Percentiles rank a stretch among this genome's conserved stretches.
Evolutionary conservation across 2,888 invertebrate genomes (phyloP).

Genomic region (Orchestes rusci): DNA sequence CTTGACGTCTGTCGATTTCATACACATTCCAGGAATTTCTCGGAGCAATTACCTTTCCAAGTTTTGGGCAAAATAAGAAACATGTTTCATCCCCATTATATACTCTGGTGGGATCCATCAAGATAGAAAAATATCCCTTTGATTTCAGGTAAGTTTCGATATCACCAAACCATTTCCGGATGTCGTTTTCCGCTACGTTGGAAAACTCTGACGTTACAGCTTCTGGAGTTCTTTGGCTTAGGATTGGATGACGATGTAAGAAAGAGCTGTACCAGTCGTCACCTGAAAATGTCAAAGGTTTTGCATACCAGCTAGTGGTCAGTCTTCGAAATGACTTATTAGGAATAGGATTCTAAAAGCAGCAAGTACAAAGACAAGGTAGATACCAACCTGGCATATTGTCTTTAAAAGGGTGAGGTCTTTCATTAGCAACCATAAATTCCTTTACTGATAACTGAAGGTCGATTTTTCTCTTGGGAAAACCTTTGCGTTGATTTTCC

Average conservation of each 20-base stretch:
- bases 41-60: conserved; percentile 21
- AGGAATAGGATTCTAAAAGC: no score
- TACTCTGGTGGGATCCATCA: conserved; percentile 25
- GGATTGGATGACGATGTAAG: conserved; percentile 4
- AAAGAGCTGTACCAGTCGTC: conserved; percentile 15
- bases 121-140: conserved; percentile 10
- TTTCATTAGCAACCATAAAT: conserved; percentile 6
- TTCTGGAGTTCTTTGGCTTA: conserved; percentile 6
- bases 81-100: conserved; percentile 27
- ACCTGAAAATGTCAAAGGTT: no score
- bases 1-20: conserved; percentile 16
- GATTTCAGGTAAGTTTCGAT: conserved; percentile 1
- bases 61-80: conserved; percentile 23
- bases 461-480: conserved; percentile 4
- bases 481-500: conserved; percentile 2
- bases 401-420: conserved; percentile 13
- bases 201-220: conserved; percentile 5
- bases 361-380: no score
- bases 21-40: conserved; percentile 24
- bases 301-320: no score
- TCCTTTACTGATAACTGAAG: conserved; percentile 3
- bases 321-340: no score
- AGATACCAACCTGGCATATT: conserved; percentile 14
- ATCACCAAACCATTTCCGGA: conserved; percentile 2
- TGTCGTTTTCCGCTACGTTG: conserved; percentile 4